Percentiles rank a stretch among this genome's conserved stretches.
These are phyloP conservation scores for Pseudois nayaur DNA, from an alignment of 2,113 vertebrate genomes.

Conservation along the genomic window DNA sequence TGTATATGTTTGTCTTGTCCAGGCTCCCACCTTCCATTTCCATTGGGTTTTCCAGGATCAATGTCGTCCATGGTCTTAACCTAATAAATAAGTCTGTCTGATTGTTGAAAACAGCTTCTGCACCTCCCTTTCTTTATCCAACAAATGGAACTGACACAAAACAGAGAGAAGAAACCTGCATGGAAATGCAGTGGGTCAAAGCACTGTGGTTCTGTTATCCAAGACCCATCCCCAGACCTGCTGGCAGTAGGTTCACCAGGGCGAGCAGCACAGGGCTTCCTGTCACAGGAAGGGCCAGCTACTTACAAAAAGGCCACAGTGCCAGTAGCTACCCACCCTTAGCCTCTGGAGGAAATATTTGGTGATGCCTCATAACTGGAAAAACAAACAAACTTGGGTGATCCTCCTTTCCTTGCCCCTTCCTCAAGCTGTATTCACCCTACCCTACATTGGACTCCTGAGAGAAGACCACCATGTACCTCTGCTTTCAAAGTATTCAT, in stretches of 20 bases:
- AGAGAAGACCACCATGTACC: neutral
- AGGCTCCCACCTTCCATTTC: neutral
- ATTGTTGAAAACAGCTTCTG: neutral
- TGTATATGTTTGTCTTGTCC: fast-evolving
- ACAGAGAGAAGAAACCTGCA: neutral
- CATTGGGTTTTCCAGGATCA: neutral
- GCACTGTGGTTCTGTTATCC: neutral
- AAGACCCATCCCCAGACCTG: neutral
- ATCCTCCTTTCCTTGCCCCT: no score
- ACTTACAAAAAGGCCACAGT: neutral
- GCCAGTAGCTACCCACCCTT: neutral
- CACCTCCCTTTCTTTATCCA: neutral
- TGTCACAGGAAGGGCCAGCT: neutral
- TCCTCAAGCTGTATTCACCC: neutral
- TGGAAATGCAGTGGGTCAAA: neutral
- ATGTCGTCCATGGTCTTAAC: neutral
- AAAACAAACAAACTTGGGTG: neutral
- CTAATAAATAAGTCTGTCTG: constrained; percentile 52
- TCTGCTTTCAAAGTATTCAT: neutral
- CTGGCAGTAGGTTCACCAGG: neutral
- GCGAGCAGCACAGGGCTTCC: neutral
- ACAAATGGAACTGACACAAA: neutral
- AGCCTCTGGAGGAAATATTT: neutral
- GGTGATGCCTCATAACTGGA: neutral
- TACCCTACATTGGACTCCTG: neutral